Conservation (phyloP, 2,113 vertebrate species). For the Etheostoma cragini region DNA sequence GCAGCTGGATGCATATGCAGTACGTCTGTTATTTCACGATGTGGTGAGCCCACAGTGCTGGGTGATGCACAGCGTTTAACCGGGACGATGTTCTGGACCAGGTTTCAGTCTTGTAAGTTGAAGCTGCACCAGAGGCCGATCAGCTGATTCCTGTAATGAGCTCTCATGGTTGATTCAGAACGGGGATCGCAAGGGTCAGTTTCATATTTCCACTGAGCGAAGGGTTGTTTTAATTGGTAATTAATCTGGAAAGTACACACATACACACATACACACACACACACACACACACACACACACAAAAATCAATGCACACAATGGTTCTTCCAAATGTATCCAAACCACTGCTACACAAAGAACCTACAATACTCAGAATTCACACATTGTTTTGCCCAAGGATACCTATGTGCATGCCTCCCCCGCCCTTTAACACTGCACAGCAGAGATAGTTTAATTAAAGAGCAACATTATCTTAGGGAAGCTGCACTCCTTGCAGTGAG, state of each 20-base stretch:
- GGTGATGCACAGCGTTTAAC: not conserved
- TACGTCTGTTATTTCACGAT: not conserved
- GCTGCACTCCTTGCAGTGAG: constrained; percentile 56
- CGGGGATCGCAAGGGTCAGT: constrained; percentile 47
- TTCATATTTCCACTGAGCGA: constrained; percentile 44
- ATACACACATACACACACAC: constrained; percentile 19
- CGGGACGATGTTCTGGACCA: constrained; percentile 4
- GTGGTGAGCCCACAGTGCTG: not conserved
- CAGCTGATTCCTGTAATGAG: constrained; percentile 61
- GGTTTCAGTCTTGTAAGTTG: constrained; percentile 13
- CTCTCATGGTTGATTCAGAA: constrained; percentile 56
- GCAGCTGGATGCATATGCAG: not conserved
- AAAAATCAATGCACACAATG: constrained; percentile 6
- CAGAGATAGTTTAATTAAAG: constrained; percentile 84
- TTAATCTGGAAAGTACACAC: constrained; percentile 40
- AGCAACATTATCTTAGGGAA: constrained; percentile 83
- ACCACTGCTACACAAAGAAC: constrained; percentile 2
- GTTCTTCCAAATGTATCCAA: not conserved
- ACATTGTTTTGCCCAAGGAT: constrained; percentile 53
- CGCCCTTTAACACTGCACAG: constrained; percentile 20
- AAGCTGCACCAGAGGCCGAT: constrained; percentile 31
- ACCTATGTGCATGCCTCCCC: constrained; percentile 27
- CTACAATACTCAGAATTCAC: constrained; percentile 16
- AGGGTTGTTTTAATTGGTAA: constrained; percentile 61
- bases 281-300: not conserved